phyloP scores from a whole-genome alignment of 2,797 vertebrate genomes.

The Melanotaenia parkinsoni region DNA sequence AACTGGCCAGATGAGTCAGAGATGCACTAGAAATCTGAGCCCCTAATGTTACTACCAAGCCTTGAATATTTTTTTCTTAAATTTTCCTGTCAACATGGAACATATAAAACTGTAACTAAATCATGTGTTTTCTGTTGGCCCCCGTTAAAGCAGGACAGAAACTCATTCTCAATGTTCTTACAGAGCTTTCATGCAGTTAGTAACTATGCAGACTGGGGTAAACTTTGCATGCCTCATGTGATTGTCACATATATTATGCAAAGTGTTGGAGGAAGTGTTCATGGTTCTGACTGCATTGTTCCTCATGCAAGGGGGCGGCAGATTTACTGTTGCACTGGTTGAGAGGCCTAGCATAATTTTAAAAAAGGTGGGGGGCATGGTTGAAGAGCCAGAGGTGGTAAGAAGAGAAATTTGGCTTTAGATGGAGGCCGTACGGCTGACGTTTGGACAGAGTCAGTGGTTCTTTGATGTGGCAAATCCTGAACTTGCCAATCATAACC shows the following conservation, averaged over 20 bases:
- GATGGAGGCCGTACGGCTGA: too few relatives aligned
- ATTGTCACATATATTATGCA: conserved; percentile 36
- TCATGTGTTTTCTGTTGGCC: too few relatives aligned
- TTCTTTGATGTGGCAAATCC: too few relatives aligned
- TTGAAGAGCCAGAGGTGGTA: neutral
- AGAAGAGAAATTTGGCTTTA: neutral
- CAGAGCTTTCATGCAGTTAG: neutral
- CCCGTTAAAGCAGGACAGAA: too few relatives aligned
- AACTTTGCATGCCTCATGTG: conserved; percentile 19
- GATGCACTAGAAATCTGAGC: too few relatives aligned
- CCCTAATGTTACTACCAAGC: too few relatives aligned
- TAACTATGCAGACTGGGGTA: conserved; percentile 5
- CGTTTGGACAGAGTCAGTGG: too few relatives aligned
- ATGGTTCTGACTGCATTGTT: conserved; percentile 3
- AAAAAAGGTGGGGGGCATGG: neutral
- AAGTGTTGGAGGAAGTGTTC: neutral
- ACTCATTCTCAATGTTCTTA: neutral
- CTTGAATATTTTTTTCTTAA: too few relatives aligned
- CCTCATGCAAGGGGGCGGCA: neutral
- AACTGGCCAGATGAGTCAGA: too few relatives aligned
- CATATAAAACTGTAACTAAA: too few relatives aligned
- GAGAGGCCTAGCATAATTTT: neutral
- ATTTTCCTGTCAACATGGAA: too few relatives aligned
- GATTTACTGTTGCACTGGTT: neutral
- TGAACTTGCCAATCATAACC: too few relatives aligned